These are phyloP conservation scores for Crotalus tigris DNA, from an alignment of 2,113 vertebrate genomes.

Conservation along the genomic window DNA sequence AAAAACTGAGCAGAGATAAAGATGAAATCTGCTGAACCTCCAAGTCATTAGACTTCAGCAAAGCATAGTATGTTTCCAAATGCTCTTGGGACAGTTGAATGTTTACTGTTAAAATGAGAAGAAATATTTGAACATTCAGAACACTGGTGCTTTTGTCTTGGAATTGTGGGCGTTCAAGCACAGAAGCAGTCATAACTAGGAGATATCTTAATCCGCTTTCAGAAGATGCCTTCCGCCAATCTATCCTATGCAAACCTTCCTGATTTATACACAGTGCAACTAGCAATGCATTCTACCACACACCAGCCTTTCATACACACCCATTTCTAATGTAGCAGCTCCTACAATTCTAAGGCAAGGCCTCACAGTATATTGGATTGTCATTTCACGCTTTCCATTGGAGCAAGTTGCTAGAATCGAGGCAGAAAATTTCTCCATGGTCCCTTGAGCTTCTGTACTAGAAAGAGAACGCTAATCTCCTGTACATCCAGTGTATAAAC, in stretches of 20 bases:
- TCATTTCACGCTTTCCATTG: not conserved
- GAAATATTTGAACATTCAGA: slow-evolving; percentile 2
- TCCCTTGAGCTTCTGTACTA: not conserved
- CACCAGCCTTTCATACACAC: not conserved
- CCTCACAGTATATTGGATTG: not conserved
- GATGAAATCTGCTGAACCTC: slow-evolving; percentile 76
- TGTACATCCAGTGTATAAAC: not conserved
- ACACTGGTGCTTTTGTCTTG: not conserved
- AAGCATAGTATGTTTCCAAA: slow-evolving; percentile 67
- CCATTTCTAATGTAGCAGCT: not conserved
- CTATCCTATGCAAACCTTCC: too few relatives aligned
- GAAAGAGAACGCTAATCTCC: not conserved
- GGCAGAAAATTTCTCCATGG: not conserved
- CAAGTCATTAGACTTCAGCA: slow-evolving; percentile 73
- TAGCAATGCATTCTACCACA: not conserved
- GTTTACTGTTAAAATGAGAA: slow-evolving; percentile 62
- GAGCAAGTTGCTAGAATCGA: not conserved
- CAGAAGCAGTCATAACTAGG: not conserved
- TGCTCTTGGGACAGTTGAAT: slow-evolving; percentile 66
- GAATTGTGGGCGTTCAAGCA: not conserved
- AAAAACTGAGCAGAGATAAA: slow-evolving; percentile 74
- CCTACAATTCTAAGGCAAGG: not conserved
- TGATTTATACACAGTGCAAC: not conserved
- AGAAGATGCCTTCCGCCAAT: not conserved
- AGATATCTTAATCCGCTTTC: not conserved